Conservation (phyloP, 2,113 vertebrate species). For the Prunella fulvescens region DNA sequence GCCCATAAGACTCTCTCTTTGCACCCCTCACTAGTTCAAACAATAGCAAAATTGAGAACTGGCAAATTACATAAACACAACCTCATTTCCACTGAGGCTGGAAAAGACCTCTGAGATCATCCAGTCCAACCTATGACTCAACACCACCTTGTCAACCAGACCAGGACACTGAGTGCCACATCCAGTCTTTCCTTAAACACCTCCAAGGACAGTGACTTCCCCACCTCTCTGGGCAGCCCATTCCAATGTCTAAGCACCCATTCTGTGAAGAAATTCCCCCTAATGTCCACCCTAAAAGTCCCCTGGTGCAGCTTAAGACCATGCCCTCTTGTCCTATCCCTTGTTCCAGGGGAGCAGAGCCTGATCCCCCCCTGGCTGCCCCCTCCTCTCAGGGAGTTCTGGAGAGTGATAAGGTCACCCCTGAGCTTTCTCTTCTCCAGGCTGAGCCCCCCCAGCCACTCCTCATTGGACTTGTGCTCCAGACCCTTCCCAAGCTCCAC, state of each 20-base stretch:
- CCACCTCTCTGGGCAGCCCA: neutral
- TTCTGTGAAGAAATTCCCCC: neutral
- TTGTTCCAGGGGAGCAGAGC: neutral
- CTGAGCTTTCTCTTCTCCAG: neutral
- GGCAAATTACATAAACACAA: neutral
- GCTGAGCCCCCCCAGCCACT: neutral
- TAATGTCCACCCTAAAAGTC: neutral
- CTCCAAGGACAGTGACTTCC: neutral
- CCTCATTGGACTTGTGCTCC: neutral
- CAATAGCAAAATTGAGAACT: neutral
- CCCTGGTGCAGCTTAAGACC: neutral
- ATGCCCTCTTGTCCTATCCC: too few species aligned
- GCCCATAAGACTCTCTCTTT: neutral
- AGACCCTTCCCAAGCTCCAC: neutral
- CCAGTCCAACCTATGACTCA: neutral
- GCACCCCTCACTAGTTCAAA: neutral
- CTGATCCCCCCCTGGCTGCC: neutral
- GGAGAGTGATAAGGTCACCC: neutral
- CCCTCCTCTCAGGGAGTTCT: neutral
- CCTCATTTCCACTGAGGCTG: neutral
- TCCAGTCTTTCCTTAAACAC: neutral
- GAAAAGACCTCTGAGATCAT: neutral
- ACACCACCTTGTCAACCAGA: neutral
- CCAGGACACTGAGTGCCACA: neutral
- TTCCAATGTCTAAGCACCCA: accelerated